Evolutionary conservation across 2,888 invertebrate species (phyloP).

Genomic region (Drosophila nigricruria): DNA sequence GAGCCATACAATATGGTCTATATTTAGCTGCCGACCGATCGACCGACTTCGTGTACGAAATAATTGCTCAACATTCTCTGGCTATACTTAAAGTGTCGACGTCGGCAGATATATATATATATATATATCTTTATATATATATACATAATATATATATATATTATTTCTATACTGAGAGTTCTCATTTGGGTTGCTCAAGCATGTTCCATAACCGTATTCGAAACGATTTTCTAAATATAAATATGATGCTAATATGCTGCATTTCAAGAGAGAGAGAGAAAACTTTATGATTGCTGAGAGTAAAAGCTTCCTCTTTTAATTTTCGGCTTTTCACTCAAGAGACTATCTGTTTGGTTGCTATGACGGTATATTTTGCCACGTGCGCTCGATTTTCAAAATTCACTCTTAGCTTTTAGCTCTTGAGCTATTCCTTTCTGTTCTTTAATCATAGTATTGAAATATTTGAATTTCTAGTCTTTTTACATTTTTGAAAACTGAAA

Average conservation of each 20-base stretch:
- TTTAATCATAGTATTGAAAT: constrained; percentile 12
- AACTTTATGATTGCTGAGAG: constrained; percentile 10
- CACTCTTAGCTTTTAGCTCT: constrained; percentile 23
- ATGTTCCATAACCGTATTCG: constrained; percentile 74
- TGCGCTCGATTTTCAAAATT: constrained; percentile 15
- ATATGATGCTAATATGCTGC: constrained; percentile 73
- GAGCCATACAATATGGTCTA: constrained; percentile 70
- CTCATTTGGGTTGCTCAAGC: constrained; percentile 44
- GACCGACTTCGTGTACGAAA: constrained; percentile 73
- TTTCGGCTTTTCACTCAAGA: constrained; percentile 57
- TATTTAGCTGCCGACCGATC: constrained; percentile 68
- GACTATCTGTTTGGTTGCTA: constrained; percentile 28
- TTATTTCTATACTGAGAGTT: constrained; percentile 15
- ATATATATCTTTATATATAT: constrained; percentile 6
- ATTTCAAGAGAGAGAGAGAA: constrained; percentile 8
- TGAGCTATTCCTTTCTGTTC: constrained; percentile 1
- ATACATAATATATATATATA: constrained; percentile 2
- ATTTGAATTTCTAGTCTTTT: constrained; percentile 34
- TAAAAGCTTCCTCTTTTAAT: constrained; percentile 20
- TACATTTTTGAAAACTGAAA: constrained; percentile 13
- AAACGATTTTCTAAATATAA: constrained; percentile 76
- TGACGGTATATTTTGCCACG: constrained; percentile 42
- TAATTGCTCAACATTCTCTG: constrained; percentile 71
- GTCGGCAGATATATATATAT: not conserved
- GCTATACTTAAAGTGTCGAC: constrained; percentile 37